Percentiles rank a stretch among this genome's conserved stretches.
Evolutionary conservation across 92 coral and sea anemone genomes (phyloP).

Genomic region (Paragorgia papillata): DNA sequence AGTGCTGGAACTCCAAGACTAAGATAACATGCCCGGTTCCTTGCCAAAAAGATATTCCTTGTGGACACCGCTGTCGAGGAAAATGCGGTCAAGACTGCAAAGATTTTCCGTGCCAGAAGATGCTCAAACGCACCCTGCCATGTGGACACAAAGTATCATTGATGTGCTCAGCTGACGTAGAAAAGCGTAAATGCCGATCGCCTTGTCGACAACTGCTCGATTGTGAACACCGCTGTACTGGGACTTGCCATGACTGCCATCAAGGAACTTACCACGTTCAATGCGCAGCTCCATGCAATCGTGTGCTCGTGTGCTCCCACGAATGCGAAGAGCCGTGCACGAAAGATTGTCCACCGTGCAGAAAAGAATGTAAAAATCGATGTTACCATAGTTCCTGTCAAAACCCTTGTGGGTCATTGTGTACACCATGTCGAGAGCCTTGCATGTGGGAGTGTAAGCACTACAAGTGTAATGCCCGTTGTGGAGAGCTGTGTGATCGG

Average conservation of each 20-base stretch:
- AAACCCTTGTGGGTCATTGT: slow-evolving; percentile 50
- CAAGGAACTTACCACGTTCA: slow-evolving; percentile 52
- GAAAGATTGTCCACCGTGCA: slow-evolving; percentile 76
- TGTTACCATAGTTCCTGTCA: slow-evolving; percentile 62
- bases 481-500: slow-evolving; percentile 63
- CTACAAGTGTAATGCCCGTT: slow-evolving; percentile 58
- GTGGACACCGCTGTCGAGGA: slow-evolving; percentile 67
- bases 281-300: slow-evolving; percentile 63
- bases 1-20: slow-evolving; percentile 27
- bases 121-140: slow-evolving; percentile 36
- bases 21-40: slow-evolving; percentile 24
- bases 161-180: slow-evolving; percentile 24
- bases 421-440: slow-evolving; percentile 58
- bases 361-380: slow-evolving; percentile 52
- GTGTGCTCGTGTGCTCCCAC: slow-evolving; percentile 68
- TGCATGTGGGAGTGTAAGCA: slow-evolving; percentile 67
- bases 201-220: slow-evolving; percentile 52
- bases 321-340: slow-evolving; percentile 62
- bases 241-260: slow-evolving; percentile 56
- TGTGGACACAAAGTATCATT: slow-evolving; percentile 61
- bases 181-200: slow-evolving; percentile 43
- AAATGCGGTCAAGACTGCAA: slow-evolving; percentile 57
- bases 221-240: slow-evolving; percentile 74
- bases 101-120: slow-evolving; percentile 33
- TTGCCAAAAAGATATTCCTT: slow-evolving; percentile 37